Base-by-base conservation (phyloP, 2,888 invertebrate species). In the Hanleya hanleyi region DNA sequence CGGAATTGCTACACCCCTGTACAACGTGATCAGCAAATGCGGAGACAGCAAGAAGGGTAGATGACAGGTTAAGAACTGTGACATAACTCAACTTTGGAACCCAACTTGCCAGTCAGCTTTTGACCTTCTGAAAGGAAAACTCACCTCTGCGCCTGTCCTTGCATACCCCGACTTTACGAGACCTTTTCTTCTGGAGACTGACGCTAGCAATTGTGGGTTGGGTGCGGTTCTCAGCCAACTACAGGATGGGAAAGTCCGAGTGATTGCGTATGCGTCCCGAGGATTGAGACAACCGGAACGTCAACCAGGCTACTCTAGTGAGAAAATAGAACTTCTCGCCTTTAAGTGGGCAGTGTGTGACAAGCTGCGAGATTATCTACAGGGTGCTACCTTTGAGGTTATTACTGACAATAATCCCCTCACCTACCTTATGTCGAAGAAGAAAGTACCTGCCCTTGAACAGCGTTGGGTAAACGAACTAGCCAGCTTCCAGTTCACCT, bases 271-370 rank as follows among this genome's bases (percentile, higher is more conserved):
- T 65, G 75, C 71, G 9, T 72, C 71, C 49, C 49, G 76, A 26
- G 36, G 37, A 5, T 41, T 78, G 41, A 38, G 73, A n/a, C 47
- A 49, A 1, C 41, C 72, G n/a, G 78, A 78, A 32, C 5, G 61
- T 29, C 69, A 73, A n/a, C 51, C 67, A 33, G 35, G 35, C 26
- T 67, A 75, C 22, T 78, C 77, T 57, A 76, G 75, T 33, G 72
- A 68, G 65, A 77, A 76, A 65, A 18, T 79, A 26, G 77, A 79
- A 64, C 67, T 75, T 22, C 69, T 77, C 15, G 79, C 67, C 4
- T 62, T 76, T 6, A 79, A 79, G 62, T 78, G 79, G 77, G 75
- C 79, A 5, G 69, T 77, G n/a, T 67, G 70, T 26, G 71, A 77
- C 6, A 76, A 77, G 51, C 75, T 75, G 32, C 38, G 66, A 29